Percentiles rank a stretch among this genome's conserved stretches.
Conservation (phyloP, 1,140 invertebrate genomes). For the Zaprionus gabonicus region DNA sequence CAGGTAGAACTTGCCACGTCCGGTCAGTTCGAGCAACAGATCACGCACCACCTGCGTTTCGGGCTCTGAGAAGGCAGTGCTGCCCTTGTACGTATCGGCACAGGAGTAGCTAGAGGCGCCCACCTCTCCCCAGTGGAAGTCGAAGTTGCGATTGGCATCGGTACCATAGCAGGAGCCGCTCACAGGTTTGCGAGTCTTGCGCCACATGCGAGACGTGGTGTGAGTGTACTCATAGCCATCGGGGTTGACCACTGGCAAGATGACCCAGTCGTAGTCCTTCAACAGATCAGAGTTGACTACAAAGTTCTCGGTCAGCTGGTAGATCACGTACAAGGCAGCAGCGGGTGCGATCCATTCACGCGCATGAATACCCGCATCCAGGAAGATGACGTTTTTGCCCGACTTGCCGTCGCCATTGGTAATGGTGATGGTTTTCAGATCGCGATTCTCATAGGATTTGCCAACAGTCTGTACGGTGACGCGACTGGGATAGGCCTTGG, state of each 20-base stretch:
- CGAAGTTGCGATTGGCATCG: slow-evolving; percentile 89
- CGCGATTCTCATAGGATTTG: slow-evolving; percentile 85
- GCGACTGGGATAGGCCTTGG: slow-evolving; percentile 83
- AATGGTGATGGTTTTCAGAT: slow-evolving; percentile 86
- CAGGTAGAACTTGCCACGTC: slow-evolving; percentile 87
- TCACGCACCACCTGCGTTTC: slow-evolving; percentile 86
- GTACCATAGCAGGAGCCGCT: slow-evolving; percentile 85
- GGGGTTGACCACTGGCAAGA: slow-evolving; percentile 86
- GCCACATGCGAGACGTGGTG: slow-evolving; percentile 85
- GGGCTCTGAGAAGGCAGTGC: slow-evolving; percentile 89
- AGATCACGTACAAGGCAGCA: slow-evolving; percentile 87
- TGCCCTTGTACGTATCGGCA: slow-evolving; percentile 87
- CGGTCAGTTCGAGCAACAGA: slow-evolving; percentile 84
- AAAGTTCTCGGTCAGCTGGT: slow-evolving; percentile 86
- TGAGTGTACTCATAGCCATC: slow-evolving; percentile 85
- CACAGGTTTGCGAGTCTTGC: slow-evolving; percentile 84
- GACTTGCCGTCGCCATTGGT: slow-evolving; percentile 79
- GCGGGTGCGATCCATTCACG: slow-evolving; percentile 90
- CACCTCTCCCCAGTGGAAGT: slow-evolving; percentile 88
- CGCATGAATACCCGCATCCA: slow-evolving; percentile 88
- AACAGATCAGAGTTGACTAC: slow-evolving; percentile 84
- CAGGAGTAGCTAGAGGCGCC: slow-evolving; percentile 89
- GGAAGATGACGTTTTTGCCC: slow-evolving; percentile 86
- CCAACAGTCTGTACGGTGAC: slow-evolving; percentile 84
- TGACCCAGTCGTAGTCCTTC: slow-evolving; percentile 86